Base-by-base conservation (phyloP, 2,797 vertebrate genomes). In the Paedocypris micromegethes region DNA sequence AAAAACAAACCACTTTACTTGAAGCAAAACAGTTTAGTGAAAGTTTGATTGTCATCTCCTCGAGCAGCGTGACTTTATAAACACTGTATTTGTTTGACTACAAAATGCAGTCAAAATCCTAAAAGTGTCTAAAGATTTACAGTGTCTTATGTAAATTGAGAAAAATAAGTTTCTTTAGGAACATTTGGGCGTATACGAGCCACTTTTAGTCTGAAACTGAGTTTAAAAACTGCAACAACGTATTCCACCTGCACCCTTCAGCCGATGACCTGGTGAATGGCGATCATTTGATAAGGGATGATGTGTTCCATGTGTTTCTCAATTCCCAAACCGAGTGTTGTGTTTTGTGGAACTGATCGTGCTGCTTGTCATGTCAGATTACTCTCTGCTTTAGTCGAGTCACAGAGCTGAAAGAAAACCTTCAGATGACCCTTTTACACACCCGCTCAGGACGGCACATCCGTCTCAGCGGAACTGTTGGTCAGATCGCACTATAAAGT, bases 341-440 rank as follows among this genome's bases (percentile, higher is more conserved):
- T 43, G 48, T 64, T 64, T 57, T 47, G n/a, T 9, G 38, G 56
- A 53, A 49, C 53, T 53, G 51, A 49, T 48, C 44, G 6, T 23
- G 23, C 23, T 23, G 23, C 23, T 23, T 23, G 23, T 23, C 23
- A 23, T 23, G 23, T 23, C 23, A 23, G 60, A 51, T 60, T 72
- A 58, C 48, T 5, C 47, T 40, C 50, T 9, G 40, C 4, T 37
- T 23, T 46, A 38, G 43, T 46, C 54, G 60, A 65, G 53, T 9
- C 8, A 49, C 9, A 23, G 47, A 38, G 3, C 49, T 46, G 7
- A 44, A 46, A 64, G 37, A 63, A 53, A 72, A 69, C 70, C 70
- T 72, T 72, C 55, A 72, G 50, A 58, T 64, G 74, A 72, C 74
- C 60, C 60, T 39, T 50, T 63, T 56, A 49, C 54, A 50, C 55